A percentile compares a stretch with the other conserved stretches of the same genome.
phyloP scores from a whole-genome alignment of 2,888 invertebrate species.

The Drosophila tanythrix region DNA sequence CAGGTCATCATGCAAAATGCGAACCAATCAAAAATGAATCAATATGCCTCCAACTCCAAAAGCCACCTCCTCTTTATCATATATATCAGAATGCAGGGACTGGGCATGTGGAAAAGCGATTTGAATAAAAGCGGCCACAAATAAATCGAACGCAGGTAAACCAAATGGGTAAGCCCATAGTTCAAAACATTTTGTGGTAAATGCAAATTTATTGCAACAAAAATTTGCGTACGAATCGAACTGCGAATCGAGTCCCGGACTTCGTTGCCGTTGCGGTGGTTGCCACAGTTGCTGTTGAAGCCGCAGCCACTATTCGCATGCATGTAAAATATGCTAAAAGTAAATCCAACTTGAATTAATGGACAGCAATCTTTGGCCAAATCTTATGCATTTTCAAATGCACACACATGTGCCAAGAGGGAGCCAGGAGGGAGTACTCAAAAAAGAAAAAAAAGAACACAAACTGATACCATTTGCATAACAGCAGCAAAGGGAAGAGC shows the following conservation, averaged over 20 bases:
- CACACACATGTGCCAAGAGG: slow-evolving; percentile 31
- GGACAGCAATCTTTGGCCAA: slow-evolving; percentile 80
- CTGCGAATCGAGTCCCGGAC: slow-evolving; percentile 49
- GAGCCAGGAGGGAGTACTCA: not conserved
- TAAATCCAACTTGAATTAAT: slow-evolving; percentile 81
- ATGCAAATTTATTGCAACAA: slow-evolving; percentile 77
- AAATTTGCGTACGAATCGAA: slow-evolving; percentile 73
- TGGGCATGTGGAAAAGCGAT: slow-evolving; percentile 39
- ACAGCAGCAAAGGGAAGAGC: slow-evolving; percentile 52
- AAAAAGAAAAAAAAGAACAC: slow-evolving; percentile 7
- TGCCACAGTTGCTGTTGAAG: slow-evolving; percentile 13
- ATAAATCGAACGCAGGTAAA: slow-evolving; percentile 70
- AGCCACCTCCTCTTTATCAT: not conserved
- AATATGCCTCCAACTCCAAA: slow-evolving; percentile 42
- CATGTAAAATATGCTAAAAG: slow-evolving; percentile 81
- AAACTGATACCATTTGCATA: slow-evolving; percentile 69
- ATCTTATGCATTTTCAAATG: slow-evolving; percentile 80
- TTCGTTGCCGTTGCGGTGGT: slow-evolving; percentile 10
- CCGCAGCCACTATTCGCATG: slow-evolving; percentile 62
- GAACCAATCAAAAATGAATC: slow-evolving; percentile 72
- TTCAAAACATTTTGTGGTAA: slow-evolving; percentile 78
- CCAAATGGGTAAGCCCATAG: slow-evolving; percentile 61
- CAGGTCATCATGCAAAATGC: slow-evolving; percentile 52
- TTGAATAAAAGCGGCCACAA: slow-evolving; percentile 72
- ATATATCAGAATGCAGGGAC: slow-evolving; percentile 8